Base-by-base conservation (phyloP, 2,888 invertebrate genomes). In the Pristionchus fissidentatus region DNA sequence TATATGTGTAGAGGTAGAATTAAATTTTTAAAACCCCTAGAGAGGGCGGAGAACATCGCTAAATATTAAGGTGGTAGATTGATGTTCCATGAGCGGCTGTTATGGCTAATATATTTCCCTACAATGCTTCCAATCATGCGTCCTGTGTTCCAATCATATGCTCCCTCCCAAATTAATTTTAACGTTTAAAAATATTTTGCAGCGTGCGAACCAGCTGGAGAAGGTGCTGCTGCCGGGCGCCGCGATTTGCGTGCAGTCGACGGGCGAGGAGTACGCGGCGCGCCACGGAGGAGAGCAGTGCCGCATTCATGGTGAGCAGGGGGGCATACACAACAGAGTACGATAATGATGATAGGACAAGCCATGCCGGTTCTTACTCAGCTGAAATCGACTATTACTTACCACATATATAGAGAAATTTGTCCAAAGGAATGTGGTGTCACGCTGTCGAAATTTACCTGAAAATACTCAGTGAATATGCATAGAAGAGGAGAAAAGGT, bases 141-240 rank as follows among this genome's bases (percentile, higher is more conserved):
- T 49, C 49, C 15, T 62, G 19, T 32, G 62, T 5, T 29, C 4
- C 49, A 49, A 49, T 15, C 10, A 49, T 49, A 49, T 49, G 19
- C 19, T 49, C 19, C 10, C 49, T 49, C 19, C 10, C 19, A 15
- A 15, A 49, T 49, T 49, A 15, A 19, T 49, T 49, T 49, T 10
- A 15, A 15, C 19, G 19, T 49, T 49, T 49, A 49, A 15, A 15
- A 15, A 49, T 49, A 15, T 49, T 26, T 43, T 70, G 0, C 70
- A 83, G 83, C 26, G 73, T 8, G 32, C 70, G 38, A 73, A 83
- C 29, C 49, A 52, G 38, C 73, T 83, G 35, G 83, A 83, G n/a
- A 66, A 83, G 49, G 73, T 83, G 3, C 38, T 70, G 32, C 73
- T 83, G 35, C 83, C 83, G 15, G 83, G 70, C 10, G 83, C 83